These are phyloP conservation scores for Cheilosia grossa DNA, from an alignment of 2,888 invertebrate species.

Conservation along the genomic window DNA sequence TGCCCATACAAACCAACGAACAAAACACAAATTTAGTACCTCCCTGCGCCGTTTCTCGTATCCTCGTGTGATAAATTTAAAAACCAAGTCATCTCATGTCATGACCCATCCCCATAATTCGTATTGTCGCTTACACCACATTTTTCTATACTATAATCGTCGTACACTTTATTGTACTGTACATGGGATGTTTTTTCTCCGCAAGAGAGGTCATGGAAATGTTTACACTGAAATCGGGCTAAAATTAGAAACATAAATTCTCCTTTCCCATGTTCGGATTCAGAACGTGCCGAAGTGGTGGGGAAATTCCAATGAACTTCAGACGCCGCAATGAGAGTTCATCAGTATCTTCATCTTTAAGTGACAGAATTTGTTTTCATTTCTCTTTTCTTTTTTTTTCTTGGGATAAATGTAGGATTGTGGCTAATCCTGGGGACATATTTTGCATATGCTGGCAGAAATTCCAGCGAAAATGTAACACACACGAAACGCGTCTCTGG, in stretches of 20 bases:
- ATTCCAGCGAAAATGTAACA: slow-evolving; percentile 41
- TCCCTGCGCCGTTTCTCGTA: neutral
- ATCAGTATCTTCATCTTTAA: slow-evolving; percentile 33
- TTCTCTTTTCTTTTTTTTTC: neutral
- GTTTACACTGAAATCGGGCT: slow-evolving; percentile 49
- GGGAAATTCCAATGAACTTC: slow-evolving; percentile 42
- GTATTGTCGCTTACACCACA: slow-evolving; percentile 44
- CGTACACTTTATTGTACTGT: slow-evolving; percentile 11
- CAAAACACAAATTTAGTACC: neutral
- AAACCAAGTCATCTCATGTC: slow-evolving; percentile 18
- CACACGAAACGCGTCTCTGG: neutral
- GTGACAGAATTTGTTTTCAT: slow-evolving; percentile 48
- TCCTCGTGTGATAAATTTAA: slow-evolving; percentile 14
- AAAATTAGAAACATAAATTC: slow-evolving; percentile 60
- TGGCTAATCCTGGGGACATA: slow-evolving; percentile 46
- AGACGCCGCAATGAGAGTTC: slow-evolving; percentile 50
- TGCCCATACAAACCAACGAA: neutral
- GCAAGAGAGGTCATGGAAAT: slow-evolving; percentile 56
- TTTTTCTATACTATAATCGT: slow-evolving; percentile 3
- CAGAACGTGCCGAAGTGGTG: slow-evolving; percentile 16
- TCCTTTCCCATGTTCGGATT: slow-evolving; percentile 15
- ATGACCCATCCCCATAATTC: slow-evolving; percentile 47
- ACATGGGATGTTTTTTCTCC: slow-evolving; percentile 22
- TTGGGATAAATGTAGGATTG: slow-evolving; percentile 21
- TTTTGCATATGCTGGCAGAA: slow-evolving; percentile 41